Conservation (phyloP, 2,888 invertebrate genomes). For the Crematogaster levior region DNA sequence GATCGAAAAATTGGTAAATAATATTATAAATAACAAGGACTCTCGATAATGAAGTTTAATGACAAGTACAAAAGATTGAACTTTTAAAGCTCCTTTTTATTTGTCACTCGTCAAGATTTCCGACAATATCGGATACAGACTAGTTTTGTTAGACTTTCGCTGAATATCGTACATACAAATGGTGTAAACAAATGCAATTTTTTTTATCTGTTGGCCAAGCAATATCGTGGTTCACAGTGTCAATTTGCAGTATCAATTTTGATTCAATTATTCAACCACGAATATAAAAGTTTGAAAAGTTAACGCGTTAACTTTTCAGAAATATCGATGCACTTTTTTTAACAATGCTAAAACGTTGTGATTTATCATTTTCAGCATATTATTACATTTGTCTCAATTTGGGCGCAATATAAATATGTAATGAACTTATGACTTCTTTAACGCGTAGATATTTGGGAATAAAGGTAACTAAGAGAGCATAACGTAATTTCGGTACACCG, state of each 20-base stretch:
- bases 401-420: background rate
- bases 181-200: background rate
- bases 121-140: background rate
- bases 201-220: background rate
- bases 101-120: too few relatives aligned
- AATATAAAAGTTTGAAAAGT: background rate
- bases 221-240: background rate
- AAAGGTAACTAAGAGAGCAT: slow-evolving; percentile 18
- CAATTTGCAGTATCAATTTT: background rate
- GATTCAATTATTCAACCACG: background rate
- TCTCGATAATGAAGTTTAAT: too few relatives aligned
- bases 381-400: background rate
- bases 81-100: too few relatives aligned
- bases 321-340: background rate
- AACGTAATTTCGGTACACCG: slow-evolving; percentile 37
- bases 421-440: background rate
- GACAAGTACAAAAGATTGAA: too few relatives aligned
- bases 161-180: background rate
- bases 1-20: too few relatives aligned
- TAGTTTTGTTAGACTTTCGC: background rate
- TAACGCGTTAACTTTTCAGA: background rate
- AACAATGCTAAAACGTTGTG: background rate
- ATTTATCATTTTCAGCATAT: background rate
- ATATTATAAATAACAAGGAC: too few relatives aligned
- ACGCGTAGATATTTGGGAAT: background rate